phyloP scores from a whole-genome alignment of 2,888 invertebrate genomes.

The Drosophila neonasuta region DNA sequence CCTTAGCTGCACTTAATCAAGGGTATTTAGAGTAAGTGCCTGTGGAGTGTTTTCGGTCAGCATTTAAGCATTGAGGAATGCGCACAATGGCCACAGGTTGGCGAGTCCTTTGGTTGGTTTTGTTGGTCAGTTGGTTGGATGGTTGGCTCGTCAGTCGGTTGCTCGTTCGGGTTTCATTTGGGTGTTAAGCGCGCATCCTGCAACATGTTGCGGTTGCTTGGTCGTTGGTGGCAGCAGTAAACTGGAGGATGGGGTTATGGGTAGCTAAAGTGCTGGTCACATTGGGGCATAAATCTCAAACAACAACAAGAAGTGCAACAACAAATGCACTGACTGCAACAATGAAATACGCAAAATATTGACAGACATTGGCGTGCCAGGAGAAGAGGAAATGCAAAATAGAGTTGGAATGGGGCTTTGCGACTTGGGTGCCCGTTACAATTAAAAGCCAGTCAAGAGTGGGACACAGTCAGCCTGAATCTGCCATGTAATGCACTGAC shows the following conservation, averaged over 20 bases:
- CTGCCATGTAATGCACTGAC: slow-evolving; percentile 68
- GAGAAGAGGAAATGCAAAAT: not conserved
- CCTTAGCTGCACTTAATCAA: not conserved
- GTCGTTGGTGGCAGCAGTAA: not conserved
- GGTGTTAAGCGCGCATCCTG: slow-evolving; percentile 59
- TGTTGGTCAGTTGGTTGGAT: slow-evolving; percentile 16
- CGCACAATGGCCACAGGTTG: slow-evolving; percentile 57
- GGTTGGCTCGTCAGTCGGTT: slow-evolving; percentile 4
- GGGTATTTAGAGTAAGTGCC: slow-evolving; percentile 31
- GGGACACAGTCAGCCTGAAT: slow-evolving; percentile 9
- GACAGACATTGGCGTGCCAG: slow-evolving; percentile 53
- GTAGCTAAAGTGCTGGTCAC: slow-evolving; percentile 49
- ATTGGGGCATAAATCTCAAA: slow-evolving; percentile 63
- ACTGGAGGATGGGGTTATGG: slow-evolving; percentile 6
- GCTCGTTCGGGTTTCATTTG: slow-evolving; percentile 41
- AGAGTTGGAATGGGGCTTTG: slow-evolving; percentile 42
- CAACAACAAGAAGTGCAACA: slow-evolving; percentile 36
- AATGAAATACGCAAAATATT: slow-evolving; percentile 78
- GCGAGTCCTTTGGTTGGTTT: slow-evolving; percentile 27
- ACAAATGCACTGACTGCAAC: slow-evolving; percentile 62
- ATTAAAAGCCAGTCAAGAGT: slow-evolving; percentile 56
- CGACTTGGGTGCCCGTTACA: slow-evolving; percentile 67
- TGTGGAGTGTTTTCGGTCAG: slow-evolving; percentile 46
- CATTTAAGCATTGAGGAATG: slow-evolving; percentile 56
- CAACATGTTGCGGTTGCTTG: slow-evolving; percentile 69